These are phyloP conservation scores for Bradypodion ventrale DNA, from an alignment of 2,797 vertebrate species.

Conservation along the genomic window DNA sequence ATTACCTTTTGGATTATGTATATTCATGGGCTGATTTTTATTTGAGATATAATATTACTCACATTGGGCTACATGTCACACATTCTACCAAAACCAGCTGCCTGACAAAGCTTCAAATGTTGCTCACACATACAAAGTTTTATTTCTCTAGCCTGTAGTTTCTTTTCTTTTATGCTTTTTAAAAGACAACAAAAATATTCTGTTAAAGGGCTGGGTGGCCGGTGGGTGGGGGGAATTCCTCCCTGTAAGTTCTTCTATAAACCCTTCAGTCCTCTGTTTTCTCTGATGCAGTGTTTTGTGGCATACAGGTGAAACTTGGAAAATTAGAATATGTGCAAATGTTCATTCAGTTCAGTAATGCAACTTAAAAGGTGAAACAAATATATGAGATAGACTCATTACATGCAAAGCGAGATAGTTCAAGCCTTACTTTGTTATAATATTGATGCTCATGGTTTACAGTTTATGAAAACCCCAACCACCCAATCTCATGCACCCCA, in stretches of 20 bases:
- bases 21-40: slow-evolving; percentile 82
- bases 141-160: slow-evolving; percentile 67
- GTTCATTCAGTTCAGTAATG: too few relatives aligned
- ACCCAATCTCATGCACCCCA: too few relatives aligned
- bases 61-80: slow-evolving; percentile 71
- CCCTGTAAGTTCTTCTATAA: slow-evolving; percentile 61
- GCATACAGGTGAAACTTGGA: too few relatives aligned
- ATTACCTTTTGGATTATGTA: slow-evolving; percentile 83
- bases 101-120: slow-evolving; percentile 72
- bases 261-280: slow-evolving; percentile 64
- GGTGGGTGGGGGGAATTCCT: slow-evolving; percentile 33
- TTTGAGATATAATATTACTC: slow-evolving; percentile 79
- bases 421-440: too few relatives aligned
- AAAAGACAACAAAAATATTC: slow-evolving; percentile 66
- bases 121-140: slow-evolving; percentile 70
- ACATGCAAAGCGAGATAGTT: too few relatives aligned
- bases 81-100: slow-evolving; percentile 72
- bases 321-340: too few relatives aligned
- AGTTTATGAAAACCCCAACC: too few relatives aligned
- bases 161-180: slow-evolving; percentile 66
- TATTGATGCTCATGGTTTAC: too few relatives aligned
- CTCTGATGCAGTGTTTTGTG: slow-evolving; percentile 58
- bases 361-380: too few relatives aligned
- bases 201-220: slow-evolving; percentile 61
- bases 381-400: too few relatives aligned